These are phyloP conservation scores for Bombus turneri DNA, from an alignment of 1,140 invertebrate species.

Conservation along the genomic window DNA sequence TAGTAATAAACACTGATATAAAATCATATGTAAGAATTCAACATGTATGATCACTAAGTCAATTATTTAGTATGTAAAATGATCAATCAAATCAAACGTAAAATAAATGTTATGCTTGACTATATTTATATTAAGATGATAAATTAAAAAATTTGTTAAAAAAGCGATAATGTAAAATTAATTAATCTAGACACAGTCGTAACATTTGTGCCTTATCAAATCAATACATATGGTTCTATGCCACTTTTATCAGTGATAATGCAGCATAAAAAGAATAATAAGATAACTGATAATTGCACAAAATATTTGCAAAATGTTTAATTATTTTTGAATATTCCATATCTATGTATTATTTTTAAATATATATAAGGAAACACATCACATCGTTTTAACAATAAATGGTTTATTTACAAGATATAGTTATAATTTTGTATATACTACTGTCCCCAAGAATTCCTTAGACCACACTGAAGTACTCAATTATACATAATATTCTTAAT, in stretches of 20 bases:
- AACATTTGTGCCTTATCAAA: constrained; percentile 60
- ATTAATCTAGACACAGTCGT: constrained; percentile 1
- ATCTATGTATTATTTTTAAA: constrained; percentile 26
- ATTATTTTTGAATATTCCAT: background rate
- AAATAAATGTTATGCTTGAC: background rate
- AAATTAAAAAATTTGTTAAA: background rate
- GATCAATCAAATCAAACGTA: background rate
- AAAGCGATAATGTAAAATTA: constrained; percentile 9
- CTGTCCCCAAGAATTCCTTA: constrained; percentile 13
- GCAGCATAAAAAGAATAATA: background rate
- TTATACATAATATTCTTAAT: constrained; percentile 30
- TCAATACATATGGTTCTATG: constrained; percentile 30
- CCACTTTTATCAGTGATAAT: constrained; percentile 38
- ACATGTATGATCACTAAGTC: background rate
- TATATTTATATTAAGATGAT: constrained; percentile 5
- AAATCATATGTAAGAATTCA: background rate
- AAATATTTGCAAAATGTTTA: constrained; percentile 19
- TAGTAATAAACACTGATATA: background rate
- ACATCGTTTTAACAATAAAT: constrained; percentile 71
- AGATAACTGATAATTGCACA: constrained; percentile 2
- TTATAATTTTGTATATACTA: constrained; percentile 34
- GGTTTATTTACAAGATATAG: constrained; percentile 74
- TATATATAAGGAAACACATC: constrained; percentile 33
- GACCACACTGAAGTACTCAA: constrained; percentile 15
- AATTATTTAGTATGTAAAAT: background rate